phyloP scores from a whole-genome alignment of 1,140 invertebrate genomes.

The Drosophila carrolli region DNA sequence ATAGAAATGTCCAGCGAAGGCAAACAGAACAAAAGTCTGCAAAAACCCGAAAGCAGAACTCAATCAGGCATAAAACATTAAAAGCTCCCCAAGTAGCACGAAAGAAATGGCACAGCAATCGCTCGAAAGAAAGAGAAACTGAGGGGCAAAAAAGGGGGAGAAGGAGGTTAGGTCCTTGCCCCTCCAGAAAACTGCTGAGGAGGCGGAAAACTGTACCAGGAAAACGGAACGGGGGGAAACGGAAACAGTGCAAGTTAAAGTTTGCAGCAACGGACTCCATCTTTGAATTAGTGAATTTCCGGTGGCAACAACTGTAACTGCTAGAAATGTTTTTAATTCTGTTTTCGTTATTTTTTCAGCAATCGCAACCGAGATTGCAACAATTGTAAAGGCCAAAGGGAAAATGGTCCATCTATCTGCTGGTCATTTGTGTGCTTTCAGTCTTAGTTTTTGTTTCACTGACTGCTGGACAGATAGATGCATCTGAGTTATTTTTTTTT shows the following conservation, averaged over 20 bases:
- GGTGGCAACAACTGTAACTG: conserved; percentile 41
- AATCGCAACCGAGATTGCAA: conserved; percentile 21
- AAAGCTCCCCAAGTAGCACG: conserved; percentile 42
- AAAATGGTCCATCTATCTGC: conserved; percentile 5
- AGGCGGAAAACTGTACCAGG: conserved; percentile 30
- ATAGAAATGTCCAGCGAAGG: conserved; percentile 55
- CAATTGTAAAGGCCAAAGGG: conserved; percentile 30
- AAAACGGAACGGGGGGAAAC: conserved; percentile 35
- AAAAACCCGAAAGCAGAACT: conserved; percentile 71
- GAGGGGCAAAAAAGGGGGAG: not conserved
- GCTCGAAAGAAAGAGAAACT: conserved; percentile 10
- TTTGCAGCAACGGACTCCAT: conserved; percentile 63
- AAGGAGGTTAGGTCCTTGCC: not conserved
- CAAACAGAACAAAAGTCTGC: conserved; percentile 61
- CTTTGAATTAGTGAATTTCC: conserved; percentile 75
- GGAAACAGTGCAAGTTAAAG: conserved; percentile 63
- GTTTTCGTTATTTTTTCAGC: conserved; percentile 25
- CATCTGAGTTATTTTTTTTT: conserved; percentile 17
- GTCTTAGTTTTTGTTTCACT: conserved; percentile 28
- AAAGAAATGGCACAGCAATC: conserved; percentile 49
- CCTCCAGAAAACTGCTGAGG: conserved; percentile 6
- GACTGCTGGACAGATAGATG: conserved; percentile 1
- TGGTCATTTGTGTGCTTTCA: conserved; percentile 15
- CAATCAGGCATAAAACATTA: conserved; percentile 81
- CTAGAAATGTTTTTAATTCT: conserved; percentile 68